Conservation (phyloP, 2,797 vertebrate genomes). For the Streptopelia turtur region DNA sequence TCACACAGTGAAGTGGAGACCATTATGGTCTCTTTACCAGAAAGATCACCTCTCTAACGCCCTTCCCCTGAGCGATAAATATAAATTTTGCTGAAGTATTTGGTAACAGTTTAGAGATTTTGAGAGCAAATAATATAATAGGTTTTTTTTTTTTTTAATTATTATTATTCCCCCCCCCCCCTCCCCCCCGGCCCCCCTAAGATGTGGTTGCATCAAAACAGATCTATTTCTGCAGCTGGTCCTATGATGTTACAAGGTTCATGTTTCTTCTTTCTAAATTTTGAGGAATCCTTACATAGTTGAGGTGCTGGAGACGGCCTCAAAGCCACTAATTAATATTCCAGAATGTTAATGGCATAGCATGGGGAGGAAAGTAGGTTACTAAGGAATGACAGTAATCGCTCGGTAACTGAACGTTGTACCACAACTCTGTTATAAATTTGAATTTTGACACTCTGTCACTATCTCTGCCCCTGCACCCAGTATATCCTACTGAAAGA, state of each 20-base stretch:
- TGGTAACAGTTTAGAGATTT: neutral
- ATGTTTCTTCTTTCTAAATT: neutral
- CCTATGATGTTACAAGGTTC: neutral
- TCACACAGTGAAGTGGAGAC: neutral
- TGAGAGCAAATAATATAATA: neutral
- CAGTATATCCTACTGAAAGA: neutral
- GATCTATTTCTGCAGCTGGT: neutral
- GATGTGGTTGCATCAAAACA: neutral
- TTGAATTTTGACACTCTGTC: neutral
- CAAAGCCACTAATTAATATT: constrained; percentile 57
- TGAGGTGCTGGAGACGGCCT: constrained; percentile 19
- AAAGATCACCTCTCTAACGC: neutral
- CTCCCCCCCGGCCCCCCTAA: too few relatives aligned
- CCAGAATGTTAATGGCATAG: neutral
- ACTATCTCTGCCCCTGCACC: neutral
- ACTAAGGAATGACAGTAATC: constrained; percentile 17
- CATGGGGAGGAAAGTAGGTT: neutral
- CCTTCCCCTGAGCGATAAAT: neutral
- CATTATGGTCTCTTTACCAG: neutral
- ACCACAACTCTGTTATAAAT: neutral
- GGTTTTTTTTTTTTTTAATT: neutral
- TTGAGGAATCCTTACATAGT: constrained; percentile 44
- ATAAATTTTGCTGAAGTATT: neutral
- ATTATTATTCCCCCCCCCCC: too few relatives aligned
- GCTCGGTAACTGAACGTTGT: neutral